Base-by-base conservation (phyloP, 2,797 vertebrate species). In the Tinamus major region DNA sequence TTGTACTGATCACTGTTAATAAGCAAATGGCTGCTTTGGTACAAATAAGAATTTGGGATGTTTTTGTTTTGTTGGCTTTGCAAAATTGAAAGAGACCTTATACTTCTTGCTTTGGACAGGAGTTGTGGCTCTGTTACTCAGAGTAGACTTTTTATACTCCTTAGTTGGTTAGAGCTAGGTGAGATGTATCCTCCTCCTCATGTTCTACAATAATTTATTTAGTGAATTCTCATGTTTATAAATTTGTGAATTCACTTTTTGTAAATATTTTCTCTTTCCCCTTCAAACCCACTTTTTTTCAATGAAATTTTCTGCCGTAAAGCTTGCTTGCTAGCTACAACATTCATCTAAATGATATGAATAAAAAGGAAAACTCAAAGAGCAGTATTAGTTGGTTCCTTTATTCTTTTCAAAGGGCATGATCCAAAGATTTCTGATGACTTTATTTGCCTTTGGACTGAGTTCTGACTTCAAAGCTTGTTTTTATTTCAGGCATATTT, bases 381-480 rank as follows among this genome's bases (percentile, higher is more conserved):
- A 63, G 3, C 7, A 72, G 10, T 79, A 41, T 76, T 63, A 23
- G 18, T 18, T 88, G 19, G 5, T 27, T 59, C 4, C 5, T 88
- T 58, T 67, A 4, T 19, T 90, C 41, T 31, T 19, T 64, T 14
- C n/a, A 33, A 46, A 90, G 6, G 24, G 29, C 35, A 67, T 21
- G 85, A 35, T 76, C 27, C 16, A 79, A 58, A 79, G 26, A 64
- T 74, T 77, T 27, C 10, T 20, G 17, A 72, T 68, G 46, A 86
- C 37, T 91, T 92, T 65, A 49, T 92, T 95, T 94, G 72, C 12
- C 72, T 92, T 91, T 87, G 76, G 53, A 87, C 85, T 79, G 67
- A 83, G 48, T 77, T 91, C 55, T 64, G n/a, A 35, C 33, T 48
- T 24, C 35, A 85, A 90, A 79, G 15, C 68, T 82, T 91, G 35